phyloP scores from a whole-genome alignment of 30 jellyfish, hydroid and myxozoan species.

The Pelagia noctiluca region DNA sequence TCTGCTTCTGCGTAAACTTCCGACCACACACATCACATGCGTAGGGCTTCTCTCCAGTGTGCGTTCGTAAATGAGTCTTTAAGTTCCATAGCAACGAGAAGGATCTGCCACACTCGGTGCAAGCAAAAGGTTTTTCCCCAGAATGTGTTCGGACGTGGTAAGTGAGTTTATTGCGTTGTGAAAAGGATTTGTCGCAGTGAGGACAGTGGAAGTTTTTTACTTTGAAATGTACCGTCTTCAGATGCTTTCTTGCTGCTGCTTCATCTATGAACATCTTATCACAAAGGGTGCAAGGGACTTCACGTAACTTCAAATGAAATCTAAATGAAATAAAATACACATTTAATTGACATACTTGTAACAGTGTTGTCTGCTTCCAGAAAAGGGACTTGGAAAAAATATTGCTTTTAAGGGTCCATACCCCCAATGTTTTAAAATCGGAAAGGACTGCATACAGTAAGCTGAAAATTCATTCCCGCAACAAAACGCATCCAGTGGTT shows the following conservation, averaged over 20 bases:
- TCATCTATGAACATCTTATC: slow-evolving; percentile 99
- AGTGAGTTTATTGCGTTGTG: slow-evolving; percentile 97
- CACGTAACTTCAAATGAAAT: slow-evolving; percentile 95
- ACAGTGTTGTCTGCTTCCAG: no score
- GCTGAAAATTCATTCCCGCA: no score
- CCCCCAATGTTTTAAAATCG: no score
- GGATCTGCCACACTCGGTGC: slow-evolving; percentile 99
- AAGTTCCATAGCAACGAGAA: slow-evolving; percentile 97
- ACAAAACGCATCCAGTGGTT: no score
- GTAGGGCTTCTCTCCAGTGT: slow-evolving; percentile 99
- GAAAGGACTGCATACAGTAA: no score
- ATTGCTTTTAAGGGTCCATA: no score
- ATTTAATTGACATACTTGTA: no score
- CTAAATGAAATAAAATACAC: slow-evolving; percentile 12
- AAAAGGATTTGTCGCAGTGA: slow-evolving; percentile 98
- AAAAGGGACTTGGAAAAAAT: no score
- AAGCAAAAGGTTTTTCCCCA: slow-evolving; percentile 98
- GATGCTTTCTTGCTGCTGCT: slow-evolving; percentile 98
- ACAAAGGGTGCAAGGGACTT: slow-evolving; percentile 99
- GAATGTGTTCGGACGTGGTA: slow-evolving; percentile 99
- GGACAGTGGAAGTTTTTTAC: slow-evolving; percentile 99
- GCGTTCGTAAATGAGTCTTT: slow-evolving; percentile 97
- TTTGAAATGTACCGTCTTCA: slow-evolving; percentile 97
- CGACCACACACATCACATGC: slow-evolving; percentile 98
- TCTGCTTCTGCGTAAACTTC: slow-evolving; percentile 97